Conservation (phyloP, 2,797 vertebrate species). For the Melanotaenia pygmaea region DNA sequence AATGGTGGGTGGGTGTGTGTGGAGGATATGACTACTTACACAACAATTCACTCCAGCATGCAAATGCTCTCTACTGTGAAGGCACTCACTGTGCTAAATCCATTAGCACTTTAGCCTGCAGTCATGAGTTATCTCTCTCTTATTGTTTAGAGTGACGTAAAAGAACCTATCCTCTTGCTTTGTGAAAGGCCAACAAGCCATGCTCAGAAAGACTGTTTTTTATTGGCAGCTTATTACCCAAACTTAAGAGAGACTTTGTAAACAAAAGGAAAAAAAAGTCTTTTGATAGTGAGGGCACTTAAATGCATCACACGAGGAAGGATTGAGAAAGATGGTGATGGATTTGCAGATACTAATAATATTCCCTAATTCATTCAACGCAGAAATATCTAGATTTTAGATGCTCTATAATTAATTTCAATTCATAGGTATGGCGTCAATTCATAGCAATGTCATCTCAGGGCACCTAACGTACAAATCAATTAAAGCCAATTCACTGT, state of each 20-base stretch:
- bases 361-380: too few species aligned
- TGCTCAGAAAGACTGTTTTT: slow-evolving; percentile 8
- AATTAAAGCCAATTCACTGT: too few species aligned
- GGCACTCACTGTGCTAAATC: slow-evolving; percentile 41
- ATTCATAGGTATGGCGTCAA: too few species aligned
- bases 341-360: background rate
- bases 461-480: too few species aligned
- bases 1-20: background rate
- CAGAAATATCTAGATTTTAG: too few species aligned
- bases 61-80: slow-evolving; percentile 29
- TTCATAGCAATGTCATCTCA: too few species aligned
- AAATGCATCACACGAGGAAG: background rate
- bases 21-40: slow-evolving; percentile 18
- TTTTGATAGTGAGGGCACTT: background rate
- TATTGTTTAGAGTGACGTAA: slow-evolving; percentile 20
- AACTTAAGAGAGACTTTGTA: background rate
- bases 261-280: background rate
- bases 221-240: slow-evolving; percentile 15
- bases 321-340: background rate
- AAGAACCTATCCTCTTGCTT: slow-evolving; percentile 19
- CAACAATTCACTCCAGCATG: slow-evolving; percentile 33
- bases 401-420: too few species aligned
- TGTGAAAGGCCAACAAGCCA: slow-evolving; percentile 35
- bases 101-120: slow-evolving; percentile 45
- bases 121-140: slow-evolving; percentile 34